phyloP scores from a whole-genome alignment of 2,888 invertebrate genomes.

The Drosophila vallismaia region DNA sequence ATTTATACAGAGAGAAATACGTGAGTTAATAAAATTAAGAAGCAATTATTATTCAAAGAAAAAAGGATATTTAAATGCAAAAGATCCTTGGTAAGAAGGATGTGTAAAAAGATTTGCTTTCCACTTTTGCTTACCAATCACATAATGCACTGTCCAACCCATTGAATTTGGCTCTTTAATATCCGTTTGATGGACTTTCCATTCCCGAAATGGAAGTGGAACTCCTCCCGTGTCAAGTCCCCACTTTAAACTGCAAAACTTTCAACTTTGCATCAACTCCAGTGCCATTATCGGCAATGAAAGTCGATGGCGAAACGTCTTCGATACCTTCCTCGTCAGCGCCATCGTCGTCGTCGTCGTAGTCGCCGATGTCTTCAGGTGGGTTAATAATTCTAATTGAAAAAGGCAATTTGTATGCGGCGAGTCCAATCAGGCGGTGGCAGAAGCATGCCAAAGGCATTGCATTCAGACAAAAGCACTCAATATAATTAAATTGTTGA shows the following conservation, averaged over 20 bases:
- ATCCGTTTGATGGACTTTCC: constrained; percentile 9
- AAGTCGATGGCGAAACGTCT: constrained; percentile 31
- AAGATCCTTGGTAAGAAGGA: too few relatives aligned
- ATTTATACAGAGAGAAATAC: too few relatives aligned
- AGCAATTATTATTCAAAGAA: too few relatives aligned
- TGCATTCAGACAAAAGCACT: constrained; percentile 70
- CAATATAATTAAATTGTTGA: constrained; percentile 74
- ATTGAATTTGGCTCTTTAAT: constrained; percentile 8
- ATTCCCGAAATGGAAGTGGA: not conserved
- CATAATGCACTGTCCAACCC: constrained; percentile 12
- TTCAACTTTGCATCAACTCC: constrained; percentile 66
- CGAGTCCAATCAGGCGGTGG: constrained; percentile 45
- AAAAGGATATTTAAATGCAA: too few relatives aligned
- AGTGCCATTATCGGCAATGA: constrained; percentile 32
- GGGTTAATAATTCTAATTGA: constrained; percentile 75
- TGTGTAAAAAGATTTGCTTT: not conserved
- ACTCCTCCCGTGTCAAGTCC: constrained; percentile 43
- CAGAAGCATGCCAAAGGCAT: constrained; percentile 16
- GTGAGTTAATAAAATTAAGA: too few relatives aligned
- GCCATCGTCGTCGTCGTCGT: too few relatives aligned
- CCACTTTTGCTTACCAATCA: not conserved
- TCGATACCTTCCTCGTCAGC: constrained; percentile 19
- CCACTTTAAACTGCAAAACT: constrained; percentile 55
- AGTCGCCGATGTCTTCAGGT: constrained; percentile 41
- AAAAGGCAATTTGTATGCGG: constrained; percentile 76